Base-by-base conservation (phyloP, 2,888 invertebrate species). In the Lycophotia porphyrea region DNA sequence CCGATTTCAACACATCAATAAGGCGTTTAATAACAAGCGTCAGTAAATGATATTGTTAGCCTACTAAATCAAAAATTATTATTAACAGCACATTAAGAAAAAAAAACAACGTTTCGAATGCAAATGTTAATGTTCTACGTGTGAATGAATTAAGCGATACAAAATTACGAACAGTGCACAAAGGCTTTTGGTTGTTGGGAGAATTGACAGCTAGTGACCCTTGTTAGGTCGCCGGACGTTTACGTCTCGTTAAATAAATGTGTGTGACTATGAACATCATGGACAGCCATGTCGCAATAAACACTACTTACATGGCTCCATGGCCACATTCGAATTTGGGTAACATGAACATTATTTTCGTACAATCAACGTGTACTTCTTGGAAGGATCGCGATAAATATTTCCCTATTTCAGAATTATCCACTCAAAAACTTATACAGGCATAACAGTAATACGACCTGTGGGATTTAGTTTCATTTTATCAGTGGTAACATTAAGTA, bases 191-290 rank as follows among this genome's bases (percentile, higher is more conserved):
- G 71, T 88, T 88, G 91, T 88, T 72, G 87, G 87, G 88, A 83
- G 85, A 90, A 90, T 88, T 90, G 91, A 90, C 89, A 91, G 89
- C 87, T 87, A 89, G 89, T 91, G 91, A 92, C 91, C 92, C 90
- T 90, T 74, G 88, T 87, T 86, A 88, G 88, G 90, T 90, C 89
- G 87, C 90, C 92, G 92, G 91, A 92, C 88, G 91, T 88, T 88
- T 84, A 87, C 87, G 88, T 90, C 90, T 91, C 89, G 89, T 90
- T 91, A 87, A 90, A 88, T 88, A 87, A 89, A 89, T 87, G 85
- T 88, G 87, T 88, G 88, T 87, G 65, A 65, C 44, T 65, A 31
- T 71, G 88, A 86, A 77, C 81, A 82, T 82, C 87, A 86, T 78
- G 85, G 85, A 83, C 88, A 82, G 70, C 71, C 74, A 85, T 90